phyloP scores from a whole-genome alignment of 2,888 invertebrate genomes.

The Chymomyza caudatula region DNA sequence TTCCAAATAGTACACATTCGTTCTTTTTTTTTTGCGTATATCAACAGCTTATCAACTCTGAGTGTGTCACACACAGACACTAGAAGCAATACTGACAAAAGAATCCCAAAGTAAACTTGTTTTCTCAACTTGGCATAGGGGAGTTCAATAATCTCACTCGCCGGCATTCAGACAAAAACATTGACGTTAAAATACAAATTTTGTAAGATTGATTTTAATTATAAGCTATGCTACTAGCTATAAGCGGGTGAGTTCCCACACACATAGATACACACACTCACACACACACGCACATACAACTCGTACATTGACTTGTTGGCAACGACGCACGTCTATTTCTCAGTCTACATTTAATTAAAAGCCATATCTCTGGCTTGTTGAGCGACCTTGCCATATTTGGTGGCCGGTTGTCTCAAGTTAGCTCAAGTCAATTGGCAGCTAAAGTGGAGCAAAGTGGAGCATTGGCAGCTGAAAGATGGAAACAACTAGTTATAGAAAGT shows the following conservation, averaged over 20 bases:
- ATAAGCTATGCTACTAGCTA: constrained; percentile 22
- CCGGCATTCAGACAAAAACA: constrained; percentile 34
- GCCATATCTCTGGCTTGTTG: constrained; percentile 12
- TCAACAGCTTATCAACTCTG: constrained; percentile 45
- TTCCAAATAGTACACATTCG: not conserved
- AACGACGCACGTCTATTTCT: too few relatives aligned
- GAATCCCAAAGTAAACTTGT: constrained; percentile 63
- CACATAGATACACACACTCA: not conserved
- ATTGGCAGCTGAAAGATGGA: not conserved
- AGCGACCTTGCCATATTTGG: constrained; percentile 55
- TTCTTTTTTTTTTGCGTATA: too few relatives aligned
- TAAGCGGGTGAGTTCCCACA: not conserved
- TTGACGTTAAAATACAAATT: constrained; percentile 26
- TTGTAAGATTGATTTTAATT: constrained; percentile 57
- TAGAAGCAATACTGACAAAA: constrained; percentile 34
- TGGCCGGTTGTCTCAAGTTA: not conserved
- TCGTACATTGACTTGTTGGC: not conserved
- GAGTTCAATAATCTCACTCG: constrained; percentile 61
- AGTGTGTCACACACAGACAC: not conserved
- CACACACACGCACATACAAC: not conserved
- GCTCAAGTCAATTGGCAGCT: not conserved
- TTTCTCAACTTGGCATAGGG: constrained; percentile 39
- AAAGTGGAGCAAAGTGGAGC: not conserved
- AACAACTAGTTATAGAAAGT: not conserved
- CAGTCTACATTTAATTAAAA: not conserved